Base-by-base conservation (phyloP, 2,888 invertebrate species). In the Platycheirus albimanus region DNA sequence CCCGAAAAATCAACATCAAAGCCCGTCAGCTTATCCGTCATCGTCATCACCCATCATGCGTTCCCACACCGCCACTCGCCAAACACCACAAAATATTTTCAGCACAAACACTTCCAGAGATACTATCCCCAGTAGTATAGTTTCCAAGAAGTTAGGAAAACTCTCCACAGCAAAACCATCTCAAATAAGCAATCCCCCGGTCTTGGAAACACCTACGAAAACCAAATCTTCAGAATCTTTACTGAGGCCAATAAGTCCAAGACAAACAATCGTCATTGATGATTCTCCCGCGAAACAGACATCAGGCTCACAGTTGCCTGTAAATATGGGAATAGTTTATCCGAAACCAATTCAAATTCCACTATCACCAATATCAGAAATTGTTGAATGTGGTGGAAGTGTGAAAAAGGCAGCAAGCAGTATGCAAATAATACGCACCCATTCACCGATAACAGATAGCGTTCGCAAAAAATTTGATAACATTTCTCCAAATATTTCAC, bases 371-470 rank as follows among this genome's bases (percentile, higher is more conserved):
- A 20, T 17, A 17, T 28, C 67, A 10, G 83, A 83, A 17, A 41
- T 33, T 3, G 77, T 56, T n/a, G 83, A 77, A 30, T 43, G 54
- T 13, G 54, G 43, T 2, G 8, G 47, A 11, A 28, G 43, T 41
- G 17, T 77, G 20, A 28, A 86, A 11, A 88, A 86, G 47, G 63
- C 69, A 4, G 87, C 85, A 36, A 85, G 83, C 3, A 88, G 88
- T 80, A 89, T 89, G 89, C 89, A 89, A 86, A 89, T 88, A 58
- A 88, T 89, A 80, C 89, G 89, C 19, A 88, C 89, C 49, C 87
- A 87, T 20, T 88, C 88, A 8, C 87, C 88, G 11, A 86, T 87
- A 11, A 86, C 88, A n/a, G 86, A 86, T 20, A 88, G 87, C 63
- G 87, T 88, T 67, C 86, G 88, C 24, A 89, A 89, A 56, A 88